Conservation (phyloP, 2,797 vertebrate genomes). For the Fistularia commersonii region DNA sequence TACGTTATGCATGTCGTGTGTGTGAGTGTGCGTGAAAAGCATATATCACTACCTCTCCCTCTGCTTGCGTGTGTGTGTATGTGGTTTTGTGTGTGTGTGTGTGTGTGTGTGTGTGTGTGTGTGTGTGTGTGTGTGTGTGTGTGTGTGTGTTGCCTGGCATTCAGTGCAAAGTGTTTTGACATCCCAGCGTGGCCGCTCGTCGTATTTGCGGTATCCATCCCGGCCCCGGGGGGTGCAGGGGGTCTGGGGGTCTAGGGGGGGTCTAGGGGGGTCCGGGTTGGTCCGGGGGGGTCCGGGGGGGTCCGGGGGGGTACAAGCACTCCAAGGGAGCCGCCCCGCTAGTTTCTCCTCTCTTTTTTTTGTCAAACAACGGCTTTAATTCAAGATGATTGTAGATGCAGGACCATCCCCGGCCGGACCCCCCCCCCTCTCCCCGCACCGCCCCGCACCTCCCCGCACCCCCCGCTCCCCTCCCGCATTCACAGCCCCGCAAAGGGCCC, state of each 20-base stretch:
- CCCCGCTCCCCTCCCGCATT: no score
- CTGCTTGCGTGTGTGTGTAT: neutral
- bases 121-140: no score
- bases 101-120: constrained; percentile 21
- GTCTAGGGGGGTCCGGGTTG: no score
- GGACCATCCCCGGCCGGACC: constrained; percentile 91
- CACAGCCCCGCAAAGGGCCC: no score
- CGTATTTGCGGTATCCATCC: constrained; percentile 43
- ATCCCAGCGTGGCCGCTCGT: constrained; percentile 22
- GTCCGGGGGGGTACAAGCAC: constrained; percentile 70
- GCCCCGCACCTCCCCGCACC: no score
- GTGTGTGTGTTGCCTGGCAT: no score
- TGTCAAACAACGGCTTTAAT: constrained; percentile 82
- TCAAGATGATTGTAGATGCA: constrained; percentile 90
- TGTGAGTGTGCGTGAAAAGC: constrained; percentile 14
- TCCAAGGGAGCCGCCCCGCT: constrained; percentile 83
- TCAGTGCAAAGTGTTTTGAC: constrained; percentile 43
- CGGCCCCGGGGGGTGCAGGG: no score
- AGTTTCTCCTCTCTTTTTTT: constrained; percentile 48
- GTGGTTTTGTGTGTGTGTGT: neutral
- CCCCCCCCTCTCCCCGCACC: constrained; percentile 86
- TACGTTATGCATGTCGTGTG: constrained; percentile 2
- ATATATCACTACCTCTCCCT: no score
- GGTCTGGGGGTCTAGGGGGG: no score
- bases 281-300: no score